Conservation (phyloP, 2,797 vertebrate species). For the Lycodopsis pacificus region DNA sequence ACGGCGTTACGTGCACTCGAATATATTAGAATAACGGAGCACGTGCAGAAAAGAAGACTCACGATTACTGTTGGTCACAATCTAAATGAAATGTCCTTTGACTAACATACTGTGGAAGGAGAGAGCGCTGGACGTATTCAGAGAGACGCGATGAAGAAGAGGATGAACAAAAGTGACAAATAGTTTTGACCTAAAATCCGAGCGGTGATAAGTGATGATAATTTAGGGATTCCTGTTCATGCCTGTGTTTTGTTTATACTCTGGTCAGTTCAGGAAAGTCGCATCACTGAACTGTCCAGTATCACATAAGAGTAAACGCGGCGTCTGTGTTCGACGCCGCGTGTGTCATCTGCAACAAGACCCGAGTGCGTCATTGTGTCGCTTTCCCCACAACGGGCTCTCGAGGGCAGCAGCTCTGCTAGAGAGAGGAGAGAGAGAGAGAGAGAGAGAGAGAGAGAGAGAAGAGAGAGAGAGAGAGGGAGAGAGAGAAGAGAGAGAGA, state of each 20-base stretch:
- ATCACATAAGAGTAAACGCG: not conserved
- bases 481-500: not conserved
- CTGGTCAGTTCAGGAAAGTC: not conserved
- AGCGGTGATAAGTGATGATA: not conserved
- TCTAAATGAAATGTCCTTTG: not conserved
- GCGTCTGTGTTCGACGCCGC: constrained; percentile 17
- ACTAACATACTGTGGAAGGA: not conserved
- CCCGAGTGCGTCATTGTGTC: constrained; percentile 52
- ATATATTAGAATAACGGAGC: not conserved
- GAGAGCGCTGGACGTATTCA: no score
- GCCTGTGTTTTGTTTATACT: not conserved
- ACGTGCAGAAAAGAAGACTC: not conserved
- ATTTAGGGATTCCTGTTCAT: not conserved
- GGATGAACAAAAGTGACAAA: not conserved
- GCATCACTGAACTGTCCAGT: not conserved
- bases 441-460: not conserved
- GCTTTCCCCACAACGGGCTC: constrained; percentile 36
- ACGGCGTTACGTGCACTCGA: not conserved
- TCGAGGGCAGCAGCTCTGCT: constrained; percentile 32
- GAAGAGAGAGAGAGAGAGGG: no score
- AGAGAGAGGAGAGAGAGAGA: not conserved
- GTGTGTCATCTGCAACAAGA: constrained; percentile 36
- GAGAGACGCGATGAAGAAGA: not conserved
- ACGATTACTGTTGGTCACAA: not conserved
- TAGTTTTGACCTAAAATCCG: not conserved